A percentile compares a stretch with the other conserved stretches of the same genome.
These are phyloP conservation scores for Limosa lapponica DNA, from an alignment of 2,797 vertebrate genomes.

Conservation along the genomic window DNA sequence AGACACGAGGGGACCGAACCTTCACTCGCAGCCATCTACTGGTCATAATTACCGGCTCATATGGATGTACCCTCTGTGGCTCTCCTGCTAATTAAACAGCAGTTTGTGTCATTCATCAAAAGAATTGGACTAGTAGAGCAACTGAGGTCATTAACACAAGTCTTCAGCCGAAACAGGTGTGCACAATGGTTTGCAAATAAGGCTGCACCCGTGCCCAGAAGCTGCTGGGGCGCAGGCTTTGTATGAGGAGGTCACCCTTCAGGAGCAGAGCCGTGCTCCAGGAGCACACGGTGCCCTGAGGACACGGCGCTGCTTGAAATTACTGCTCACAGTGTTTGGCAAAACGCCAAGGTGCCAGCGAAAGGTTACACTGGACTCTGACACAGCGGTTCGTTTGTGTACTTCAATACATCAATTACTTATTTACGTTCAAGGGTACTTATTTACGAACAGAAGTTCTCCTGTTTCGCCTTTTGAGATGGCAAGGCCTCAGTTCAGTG, in stretches of 20 bases:
- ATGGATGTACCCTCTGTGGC: background rate
- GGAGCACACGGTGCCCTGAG: rapidly evolving
- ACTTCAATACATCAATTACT: background rate
- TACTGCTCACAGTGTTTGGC: rapidly evolving
- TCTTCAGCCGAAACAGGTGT: background rate
- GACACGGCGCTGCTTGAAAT: rapidly evolving
- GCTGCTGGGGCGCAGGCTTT: background rate
- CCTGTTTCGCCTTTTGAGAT: background rate
- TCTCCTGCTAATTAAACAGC: constrained; percentile 30
- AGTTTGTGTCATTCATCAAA: background rate
- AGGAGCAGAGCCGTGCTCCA: background rate
- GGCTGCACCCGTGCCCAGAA: background rate
- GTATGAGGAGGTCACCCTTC: background rate
- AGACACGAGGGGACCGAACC: rapidly evolving
- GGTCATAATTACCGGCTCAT: background rate
- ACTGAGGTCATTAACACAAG: background rate
- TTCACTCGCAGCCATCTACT: background rate
- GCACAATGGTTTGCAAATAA: background rate
- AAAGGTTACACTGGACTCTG: rapidly evolving
- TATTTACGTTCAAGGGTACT: background rate
- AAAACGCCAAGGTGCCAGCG: rapidly evolving
- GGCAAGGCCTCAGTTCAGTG: background rate
- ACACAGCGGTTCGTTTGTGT: rapidly evolving
- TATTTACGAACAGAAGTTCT: background rate
- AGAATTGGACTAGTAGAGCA: background rate